These are phyloP conservation scores for Plutomurus gul DNA, from an alignment of 1,140 invertebrate genomes.

Conservation along the genomic window DNA sequence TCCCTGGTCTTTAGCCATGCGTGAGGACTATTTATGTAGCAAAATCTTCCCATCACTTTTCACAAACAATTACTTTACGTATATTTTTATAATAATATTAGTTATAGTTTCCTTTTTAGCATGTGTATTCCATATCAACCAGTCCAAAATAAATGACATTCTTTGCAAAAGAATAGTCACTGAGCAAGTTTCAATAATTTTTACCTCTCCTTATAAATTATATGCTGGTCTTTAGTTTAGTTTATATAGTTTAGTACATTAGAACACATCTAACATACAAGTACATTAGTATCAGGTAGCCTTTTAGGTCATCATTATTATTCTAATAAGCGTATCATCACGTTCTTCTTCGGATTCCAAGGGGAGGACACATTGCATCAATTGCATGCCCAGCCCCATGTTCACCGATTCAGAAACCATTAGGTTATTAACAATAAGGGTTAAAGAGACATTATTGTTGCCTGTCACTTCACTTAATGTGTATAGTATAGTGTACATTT, in stretches of 20 bases:
- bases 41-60: too few relatives aligned
- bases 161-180: neutral
- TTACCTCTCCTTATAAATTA: neutral
- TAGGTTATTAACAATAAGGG: too few relatives aligned
- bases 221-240: neutral
- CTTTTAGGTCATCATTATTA: constrained; percentile 25
- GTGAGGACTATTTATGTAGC: too few relatives aligned
- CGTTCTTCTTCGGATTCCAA: neutral
- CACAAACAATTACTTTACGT: too few relatives aligned
- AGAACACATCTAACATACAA: neutral
- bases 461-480: neutral
- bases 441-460: neutral
- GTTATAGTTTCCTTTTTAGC: too few relatives aligned
- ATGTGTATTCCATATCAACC: too few relatives aligned
- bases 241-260: neutral
- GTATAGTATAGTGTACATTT: too few relatives aligned
- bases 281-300: constrained; percentile 26
- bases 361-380: neutral
- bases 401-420: too few relatives aligned
- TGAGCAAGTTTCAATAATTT: neutral
- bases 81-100: too few relatives aligned
- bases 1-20: neutral
- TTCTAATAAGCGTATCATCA: constrained; percentile 19
- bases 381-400: too few relatives aligned
- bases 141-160: too few relatives aligned